Conservation (phyloP, 2,797 vertebrate species). For the Erethizon dorsatum region DNA sequence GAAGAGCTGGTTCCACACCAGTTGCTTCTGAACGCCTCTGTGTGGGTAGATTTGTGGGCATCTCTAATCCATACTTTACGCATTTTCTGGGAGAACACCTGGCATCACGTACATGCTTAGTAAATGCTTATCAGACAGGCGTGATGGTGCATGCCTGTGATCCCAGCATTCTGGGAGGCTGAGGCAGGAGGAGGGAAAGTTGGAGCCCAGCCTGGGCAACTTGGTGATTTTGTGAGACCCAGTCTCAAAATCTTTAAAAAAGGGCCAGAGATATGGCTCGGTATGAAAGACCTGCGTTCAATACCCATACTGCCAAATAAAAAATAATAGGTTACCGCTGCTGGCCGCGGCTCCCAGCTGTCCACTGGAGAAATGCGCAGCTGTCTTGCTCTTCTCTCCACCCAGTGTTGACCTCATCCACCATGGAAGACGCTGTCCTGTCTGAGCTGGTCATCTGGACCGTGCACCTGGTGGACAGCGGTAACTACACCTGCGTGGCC, state of each 20-base stretch:
- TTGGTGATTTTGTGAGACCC: neutral
- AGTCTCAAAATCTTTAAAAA: neutral
- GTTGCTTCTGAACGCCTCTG: neutral
- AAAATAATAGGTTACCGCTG: neutral
- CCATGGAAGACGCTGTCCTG: slow-evolving; percentile 91
- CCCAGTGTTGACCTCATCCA: slow-evolving; percentile 89
- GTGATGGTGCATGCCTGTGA: neutral
- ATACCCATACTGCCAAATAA: too few species aligned
- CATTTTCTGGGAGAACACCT: neutral
- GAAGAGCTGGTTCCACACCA: neutral
- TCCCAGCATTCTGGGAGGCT: neutral
- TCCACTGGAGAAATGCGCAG: neutral
- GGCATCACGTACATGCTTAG: neutral
- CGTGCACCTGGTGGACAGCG: slow-evolving; percentile 89
- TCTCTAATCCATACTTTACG: neutral
- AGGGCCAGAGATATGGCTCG: neutral
- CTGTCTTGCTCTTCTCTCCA: neutral
- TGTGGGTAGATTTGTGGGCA: neutral
- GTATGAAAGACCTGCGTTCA: neutral
- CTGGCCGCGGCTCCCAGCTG: neutral
- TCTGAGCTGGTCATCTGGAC: slow-evolving; percentile 93
- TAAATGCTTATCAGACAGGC: neutral
- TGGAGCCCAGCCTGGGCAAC: neutral
- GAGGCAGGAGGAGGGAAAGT: neutral
- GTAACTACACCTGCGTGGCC: slow-evolving; percentile 93